Percentiles rank a stretch among this genome's conserved stretches.
Conservation (phyloP, 2,797 vertebrate species). For the Pipistrellus nathusii region DNA sequence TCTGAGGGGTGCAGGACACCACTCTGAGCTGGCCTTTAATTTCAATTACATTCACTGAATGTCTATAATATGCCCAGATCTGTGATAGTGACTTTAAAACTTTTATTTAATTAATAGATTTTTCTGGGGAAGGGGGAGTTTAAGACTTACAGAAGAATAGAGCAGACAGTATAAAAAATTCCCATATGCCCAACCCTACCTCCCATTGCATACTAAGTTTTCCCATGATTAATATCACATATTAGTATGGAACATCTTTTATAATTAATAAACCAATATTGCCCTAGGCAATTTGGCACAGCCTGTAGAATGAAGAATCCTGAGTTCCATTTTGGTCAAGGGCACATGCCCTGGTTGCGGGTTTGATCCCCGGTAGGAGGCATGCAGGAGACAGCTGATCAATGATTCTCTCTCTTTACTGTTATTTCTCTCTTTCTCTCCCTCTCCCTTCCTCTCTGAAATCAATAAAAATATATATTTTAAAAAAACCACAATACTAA, state of each 20-base stretch:
- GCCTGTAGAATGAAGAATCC: no score
- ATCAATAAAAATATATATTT: no score
- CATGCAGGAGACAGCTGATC: no score
- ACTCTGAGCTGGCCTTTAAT: not conserved
- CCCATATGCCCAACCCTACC: not conserved
- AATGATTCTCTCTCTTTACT: no score
- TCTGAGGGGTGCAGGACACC: not conserved
- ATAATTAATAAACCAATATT: not conserved
- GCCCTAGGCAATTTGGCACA: no score
- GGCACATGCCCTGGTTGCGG: no score
- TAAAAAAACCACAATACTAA: not conserved
- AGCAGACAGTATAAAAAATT: not conserved
- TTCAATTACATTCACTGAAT: not conserved
- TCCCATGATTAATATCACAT: not conserved
- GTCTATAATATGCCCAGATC: not conserved
- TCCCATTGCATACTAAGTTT: not conserved
- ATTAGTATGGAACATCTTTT: not conserved
- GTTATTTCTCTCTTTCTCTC: no score
- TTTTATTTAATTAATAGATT: not conserved
- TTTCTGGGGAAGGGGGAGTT: not conserved
- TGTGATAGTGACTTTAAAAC: not conserved
- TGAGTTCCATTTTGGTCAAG: no score
- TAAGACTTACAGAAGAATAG: conserved; percentile 1
- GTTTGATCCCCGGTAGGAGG: no score
- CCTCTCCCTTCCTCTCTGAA: no score